Conservation (phyloP, 2,113 vertebrate species). For the Eudyptes chrysolophus region DNA sequence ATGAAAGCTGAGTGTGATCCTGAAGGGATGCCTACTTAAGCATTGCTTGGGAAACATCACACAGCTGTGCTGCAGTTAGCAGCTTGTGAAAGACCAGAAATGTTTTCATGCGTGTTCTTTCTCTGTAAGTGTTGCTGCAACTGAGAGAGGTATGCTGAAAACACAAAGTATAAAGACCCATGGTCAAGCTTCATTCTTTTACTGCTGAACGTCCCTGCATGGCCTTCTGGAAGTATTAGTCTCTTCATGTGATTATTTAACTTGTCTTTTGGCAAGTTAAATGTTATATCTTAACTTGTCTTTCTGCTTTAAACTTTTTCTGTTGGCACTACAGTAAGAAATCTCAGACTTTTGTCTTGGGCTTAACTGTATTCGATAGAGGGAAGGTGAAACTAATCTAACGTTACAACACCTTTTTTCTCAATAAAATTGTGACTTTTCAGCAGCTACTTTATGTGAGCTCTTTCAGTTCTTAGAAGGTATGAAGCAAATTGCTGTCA, state of each 20-base stretch:
- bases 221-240: neutral
- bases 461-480: neutral
- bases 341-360: neutral
- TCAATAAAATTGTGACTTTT: neutral
- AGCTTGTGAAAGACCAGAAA: neutral
- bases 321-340: neutral
- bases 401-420: neutral
- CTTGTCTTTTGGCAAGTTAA: neutral
- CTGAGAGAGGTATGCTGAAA: neutral
- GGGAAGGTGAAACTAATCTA: neutral
- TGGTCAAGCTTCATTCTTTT: neutral
- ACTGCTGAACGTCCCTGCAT: accelerated
- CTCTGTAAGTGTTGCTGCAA: neutral
- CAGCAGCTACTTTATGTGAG: neutral
- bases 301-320: neutral
- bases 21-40: neutral
- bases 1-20: neutral
- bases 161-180: neutral
- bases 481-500: neutral
- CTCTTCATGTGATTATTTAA: neutral
- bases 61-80: neutral
- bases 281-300: neutral
- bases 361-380: neutral
- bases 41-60: neutral
- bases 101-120: neutral